Percentiles rank a stretch among this genome's conserved stretches.
phyloP scores from a whole-genome alignment of 2,113 vertebrate genomes.

The Anoplopoma fimbria region DNA sequence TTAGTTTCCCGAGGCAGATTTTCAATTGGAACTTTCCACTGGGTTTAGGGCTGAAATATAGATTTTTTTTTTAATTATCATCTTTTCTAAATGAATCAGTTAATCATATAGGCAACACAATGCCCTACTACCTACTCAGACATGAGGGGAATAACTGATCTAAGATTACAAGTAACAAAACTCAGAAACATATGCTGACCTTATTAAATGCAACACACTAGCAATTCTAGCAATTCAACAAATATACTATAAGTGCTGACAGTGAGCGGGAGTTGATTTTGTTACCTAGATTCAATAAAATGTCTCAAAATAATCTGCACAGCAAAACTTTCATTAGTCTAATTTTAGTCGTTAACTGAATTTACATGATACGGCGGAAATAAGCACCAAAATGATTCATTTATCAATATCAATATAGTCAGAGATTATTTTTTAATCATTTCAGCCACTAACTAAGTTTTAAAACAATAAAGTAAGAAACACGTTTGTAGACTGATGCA shows the following conservation, averaged over 20 bases:
- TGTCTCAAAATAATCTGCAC: not conserved
- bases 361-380: not conserved
- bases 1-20: not conserved
- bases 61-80: not conserved
- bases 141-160: not conserved
- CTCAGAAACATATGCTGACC: not conserved
- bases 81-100: not conserved
- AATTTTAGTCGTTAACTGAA: not conserved
- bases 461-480: not conserved
- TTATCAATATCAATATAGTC: not conserved
- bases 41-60: not conserved
- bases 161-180: not conserved
- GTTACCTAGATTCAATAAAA: not conserved
- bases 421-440: not conserved
- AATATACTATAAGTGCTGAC: not conserved
- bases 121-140: too few relatives aligned
- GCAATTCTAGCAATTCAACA: not conserved
- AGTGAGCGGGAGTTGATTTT: not conserved
- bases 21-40: not conserved
- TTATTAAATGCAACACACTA: not conserved
- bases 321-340: not conserved
- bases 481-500: not conserved
- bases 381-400: not conserved
- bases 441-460: not conserved
- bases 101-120: not conserved